phyloP scores from a whole-genome alignment of 2,888 invertebrate species.

The Pollenia labialis region DNA sequence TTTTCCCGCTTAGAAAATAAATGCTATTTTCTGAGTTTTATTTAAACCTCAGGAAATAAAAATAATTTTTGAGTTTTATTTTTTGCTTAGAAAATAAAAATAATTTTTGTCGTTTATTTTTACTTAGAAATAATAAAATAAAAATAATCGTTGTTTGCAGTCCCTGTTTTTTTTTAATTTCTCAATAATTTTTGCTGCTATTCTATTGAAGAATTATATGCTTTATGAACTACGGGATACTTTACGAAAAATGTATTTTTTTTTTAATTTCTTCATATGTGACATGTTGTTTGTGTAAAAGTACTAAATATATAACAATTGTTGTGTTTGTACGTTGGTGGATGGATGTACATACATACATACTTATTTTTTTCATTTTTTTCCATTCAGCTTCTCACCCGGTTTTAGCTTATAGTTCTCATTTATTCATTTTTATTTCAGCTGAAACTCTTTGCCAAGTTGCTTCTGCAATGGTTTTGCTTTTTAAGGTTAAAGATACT shows the following conservation, averaged over 20 bases:
- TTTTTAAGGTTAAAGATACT: slow-evolving; percentile 48
- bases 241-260: not conserved
- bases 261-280: slow-evolving; percentile 57
- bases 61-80: no score
- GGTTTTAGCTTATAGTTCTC: slow-evolving; percentile 26
- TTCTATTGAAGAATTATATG: no score
- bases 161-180: no score
- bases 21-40: no score
- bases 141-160: no score
- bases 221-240: no score
- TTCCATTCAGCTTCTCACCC: slow-evolving; percentile 64
- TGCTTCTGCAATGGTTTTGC: slow-evolving; percentile 26
- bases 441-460: slow-evolving; percentile 39
- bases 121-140: no score
- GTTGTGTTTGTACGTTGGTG: slow-evolving; percentile 47
- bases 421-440: slow-evolving; percentile 4
- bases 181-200: no score
- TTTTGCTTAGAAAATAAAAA: no score
- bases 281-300: slow-evolving; percentile 44
- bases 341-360: slow-evolving; percentile 57
- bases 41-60: no score
- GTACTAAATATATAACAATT: slow-evolving; percentile 1
- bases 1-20: no score
- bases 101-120: no score
- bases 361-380: slow-evolving; percentile 45